These are phyloP conservation scores for Cephus sareptanus DNA, from an alignment of 2,888 invertebrate genomes.

Conservation along the genomic window DNA sequence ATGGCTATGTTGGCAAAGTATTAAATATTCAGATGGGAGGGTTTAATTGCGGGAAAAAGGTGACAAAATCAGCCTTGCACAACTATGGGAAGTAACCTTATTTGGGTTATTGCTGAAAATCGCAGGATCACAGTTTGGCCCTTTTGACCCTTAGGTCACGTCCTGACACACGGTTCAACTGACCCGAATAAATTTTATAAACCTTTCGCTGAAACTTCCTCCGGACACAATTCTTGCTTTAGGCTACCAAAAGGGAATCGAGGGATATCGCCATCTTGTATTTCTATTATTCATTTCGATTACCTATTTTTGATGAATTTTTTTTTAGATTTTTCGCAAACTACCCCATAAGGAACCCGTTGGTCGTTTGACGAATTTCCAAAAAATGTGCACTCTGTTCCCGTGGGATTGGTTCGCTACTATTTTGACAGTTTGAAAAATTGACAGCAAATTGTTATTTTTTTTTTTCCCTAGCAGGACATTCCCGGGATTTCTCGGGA, in stretches of 20 bases:
- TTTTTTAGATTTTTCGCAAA: not conserved
- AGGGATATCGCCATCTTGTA: not conserved
- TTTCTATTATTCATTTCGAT: not conserved
- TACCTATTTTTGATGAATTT: not conserved
- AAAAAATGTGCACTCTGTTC: constrained; percentile 12
- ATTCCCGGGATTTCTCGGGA: constrained; percentile 2
- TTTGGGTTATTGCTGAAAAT: not conserved
- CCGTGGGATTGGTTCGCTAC: constrained; percentile 35
- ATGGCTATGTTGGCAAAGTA: constrained; percentile 24
- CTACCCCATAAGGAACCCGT: not conserved
- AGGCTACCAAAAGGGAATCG: not conserved
- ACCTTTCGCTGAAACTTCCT: not conserved
- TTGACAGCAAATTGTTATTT: constrained; percentile 50
- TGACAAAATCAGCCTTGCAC: constrained; percentile 29
- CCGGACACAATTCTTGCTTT: not conserved
- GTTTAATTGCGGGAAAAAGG: constrained; percentile 42
- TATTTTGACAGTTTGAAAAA: constrained; percentile 56
- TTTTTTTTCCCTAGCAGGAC: constrained; percentile 21
- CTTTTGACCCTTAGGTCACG: constrained; percentile 8
- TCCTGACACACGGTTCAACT: constrained; percentile 11
- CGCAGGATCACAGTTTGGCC: constrained; percentile 7
- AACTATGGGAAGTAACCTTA: not conserved
- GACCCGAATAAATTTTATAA: constrained; percentile 13
- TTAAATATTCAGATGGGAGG: constrained; percentile 47
- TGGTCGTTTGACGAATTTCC: not conserved